Base-by-base conservation (phyloP, 2,888 invertebrate genomes). In the Euclidia mi region DNA sequence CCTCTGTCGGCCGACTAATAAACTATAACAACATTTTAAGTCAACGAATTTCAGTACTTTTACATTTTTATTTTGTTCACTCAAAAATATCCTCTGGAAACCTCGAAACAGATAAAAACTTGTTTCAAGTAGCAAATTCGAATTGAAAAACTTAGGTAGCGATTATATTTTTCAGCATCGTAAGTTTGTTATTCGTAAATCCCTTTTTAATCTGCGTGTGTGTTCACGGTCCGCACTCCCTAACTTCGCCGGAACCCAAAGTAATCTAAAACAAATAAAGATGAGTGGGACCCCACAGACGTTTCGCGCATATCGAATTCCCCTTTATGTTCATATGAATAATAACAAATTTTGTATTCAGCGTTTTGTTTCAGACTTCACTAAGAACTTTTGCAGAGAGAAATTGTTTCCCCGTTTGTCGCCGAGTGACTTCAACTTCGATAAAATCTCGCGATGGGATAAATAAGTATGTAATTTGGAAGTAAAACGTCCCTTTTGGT, bases 261-360 rank as follows among this genome's bases (percentile, higher is more conserved):
- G 92, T 92, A 92, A 92, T 92, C 89, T 91, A 89, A 92, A 91
- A 91, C 90, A 92, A 91, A 92, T 92, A 92, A 91, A 91, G 88
- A 89, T 88, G 89, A 91, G n/a, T 85, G 87, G 89, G 81, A 85
- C 81, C 85, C 84, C 82, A 78, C 82, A 85, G 78, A 91, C 88
- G 87, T 85, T 88, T 79, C 78, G 78, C 81, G 90, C 87, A 89
- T 91, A 89, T 89, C 86, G 84, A 89, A 87, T 85, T 82, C 80
- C 75, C 82, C 81, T 86, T 86, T 86, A 85, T 85, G 84, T 83
- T 83, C 84, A 79, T 88, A 86, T 85, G 86, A 87, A 89, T 88
- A 88, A 88, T 85, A 89, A 84, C 82, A 81, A 81, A 82, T 86
- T 88, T 76, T 81, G 80, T 85, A 81, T 82, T 82, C 78, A 78